Evolutionary conservation across 1,140 invertebrate species (phyloP), one percentile per base, ranked within the genome.

Genomic region (Brachionus sp.): DNA sequence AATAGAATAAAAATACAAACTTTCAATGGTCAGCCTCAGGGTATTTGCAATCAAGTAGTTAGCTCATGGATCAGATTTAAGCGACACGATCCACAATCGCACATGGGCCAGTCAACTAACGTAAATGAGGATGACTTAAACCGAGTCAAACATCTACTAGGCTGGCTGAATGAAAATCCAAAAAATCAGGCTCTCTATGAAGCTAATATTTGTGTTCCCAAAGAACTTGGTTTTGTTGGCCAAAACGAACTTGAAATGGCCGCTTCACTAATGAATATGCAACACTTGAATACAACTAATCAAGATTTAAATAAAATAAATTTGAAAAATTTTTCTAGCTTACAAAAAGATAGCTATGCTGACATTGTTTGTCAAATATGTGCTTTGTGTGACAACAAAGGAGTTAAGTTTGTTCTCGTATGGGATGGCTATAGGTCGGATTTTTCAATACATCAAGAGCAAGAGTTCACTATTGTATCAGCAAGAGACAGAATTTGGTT

Each of bases 31-130:
- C 39, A 46, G 16, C 39, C 70, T 23, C 70, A 75, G 25, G 70
- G 39, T 12, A 9, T 23, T 4, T 23, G 16, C 19, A 46, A 35
- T 10, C 23, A 44, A 9, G 9, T 12, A 6, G 16, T 46, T 4
- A 75, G 70, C 33, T 46, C 35, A 19, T 75, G 70, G 70, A 16
- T 75, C 19, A 10, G 39, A 23, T 75, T 75, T 46, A 75, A 75
- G 25, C 44, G 23, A 46, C 44, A 23, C 19, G 16, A 75, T 9
- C 37, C 70, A 6, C 39, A 23, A 13, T 29, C 19, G 1, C 25
- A 29, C 19, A 19, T 19, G 9, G 70, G 70, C 5, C 50, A 57
- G 9, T 57, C 50, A 23, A 75, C 1, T 33, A 75, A 44, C 12
- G 19, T 29, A 1, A 46, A 25, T 29, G 39, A 75, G 13, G n/a